Evolutionary conservation across 2,888 invertebrate species (phyloP), one percentile per base, ranked within the genome.

Genomic region (Candidula unifasciata): DNA sequence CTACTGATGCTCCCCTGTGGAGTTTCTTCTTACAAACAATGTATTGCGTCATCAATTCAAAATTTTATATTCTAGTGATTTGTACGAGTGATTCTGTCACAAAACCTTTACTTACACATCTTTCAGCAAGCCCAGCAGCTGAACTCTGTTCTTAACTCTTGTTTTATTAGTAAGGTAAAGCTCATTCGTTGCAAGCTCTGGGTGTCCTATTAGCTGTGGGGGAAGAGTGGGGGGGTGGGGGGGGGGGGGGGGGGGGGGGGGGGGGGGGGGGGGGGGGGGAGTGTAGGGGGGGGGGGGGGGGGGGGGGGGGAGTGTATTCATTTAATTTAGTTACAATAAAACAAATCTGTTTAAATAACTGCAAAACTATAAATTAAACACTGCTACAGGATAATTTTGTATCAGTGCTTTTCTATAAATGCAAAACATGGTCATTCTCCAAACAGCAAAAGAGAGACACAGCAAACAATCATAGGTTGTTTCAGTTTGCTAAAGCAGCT

Each of bases 121-220:
- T 57, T 88, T 85, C 8, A 98, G 93, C 57, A 96, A 95, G 0
- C 90, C 89, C 0, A 97, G 94, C 10, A 99, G 94, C 89, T 95
- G 95, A 0, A 95, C 94, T 85, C 99, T 95, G 94, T 99, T 95
- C 87, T 95, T 91, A 0, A 98, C 98, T 89, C 99, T 95, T 35
- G 94, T 93, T 18, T 95, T 94, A 93, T 99, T 99, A 57, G 95
- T 96, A 86, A 94, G 93, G 90, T 96, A 99, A 87, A 96, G 95
- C 0, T 94, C 93, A 93, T 97, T 95, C 0, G 91, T 88, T 0
- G 95, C 93, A n/a, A 98, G 91, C 13, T 96, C 94, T 10, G 95
- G 93, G 85, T 96, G 94, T 0, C 87, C 86, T 21, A 93, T 79
- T 57, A 88, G 80, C 92, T 92, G 87, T n/a, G 83, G 88, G 37